These are phyloP conservation scores for Heliconius erato DNA, from an alignment of 2,888 invertebrate genomes.

Conservation along the genomic window DNA sequence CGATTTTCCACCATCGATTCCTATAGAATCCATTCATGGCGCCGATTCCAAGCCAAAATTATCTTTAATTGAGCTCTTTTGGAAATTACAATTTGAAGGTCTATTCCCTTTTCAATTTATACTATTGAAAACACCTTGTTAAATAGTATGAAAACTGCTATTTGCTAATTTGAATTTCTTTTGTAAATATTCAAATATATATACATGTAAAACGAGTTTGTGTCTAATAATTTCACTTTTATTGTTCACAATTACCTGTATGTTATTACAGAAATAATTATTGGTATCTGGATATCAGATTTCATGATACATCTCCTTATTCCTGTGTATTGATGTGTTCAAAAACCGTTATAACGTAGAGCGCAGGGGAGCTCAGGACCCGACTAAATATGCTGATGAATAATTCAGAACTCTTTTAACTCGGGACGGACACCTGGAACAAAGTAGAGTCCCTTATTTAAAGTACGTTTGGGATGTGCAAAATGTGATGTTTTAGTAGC, in stretches of 20 bases:
- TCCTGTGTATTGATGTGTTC: constrained; percentile 39
- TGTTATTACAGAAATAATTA: background rate
- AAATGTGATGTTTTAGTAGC: constrained; percentile 33
- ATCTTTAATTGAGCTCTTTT: constrained; percentile 40
- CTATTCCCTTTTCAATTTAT: constrained; percentile 12
- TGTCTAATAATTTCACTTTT: background rate
- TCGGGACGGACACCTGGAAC: constrained; percentile 78
- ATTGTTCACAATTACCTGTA: background rate
- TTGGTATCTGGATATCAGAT: constrained; percentile 22
- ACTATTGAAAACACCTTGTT: constrained; percentile 1
- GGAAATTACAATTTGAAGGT: constrained; percentile 22
- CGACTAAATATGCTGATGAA: constrained; percentile 81
- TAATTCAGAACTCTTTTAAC: constrained; percentile 82
- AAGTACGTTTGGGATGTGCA: constrained; percentile 48
- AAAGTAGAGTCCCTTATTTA: constrained; percentile 79
- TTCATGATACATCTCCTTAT: constrained; percentile 10
- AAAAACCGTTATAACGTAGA: constrained; percentile 59
- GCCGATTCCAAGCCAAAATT: constrained; percentile 33
- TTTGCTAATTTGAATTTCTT: background rate
- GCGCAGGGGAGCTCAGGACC: constrained; percentile 62
- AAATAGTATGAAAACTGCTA: constrained; percentile 6
- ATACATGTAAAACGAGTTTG: background rate
- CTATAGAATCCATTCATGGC: constrained; percentile 47
- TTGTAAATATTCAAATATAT: background rate
- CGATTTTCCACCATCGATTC: constrained; percentile 51